Conservation (phyloP, 2,113 vertebrate genomes). For the Pachycephala philippinensis region DNA sequence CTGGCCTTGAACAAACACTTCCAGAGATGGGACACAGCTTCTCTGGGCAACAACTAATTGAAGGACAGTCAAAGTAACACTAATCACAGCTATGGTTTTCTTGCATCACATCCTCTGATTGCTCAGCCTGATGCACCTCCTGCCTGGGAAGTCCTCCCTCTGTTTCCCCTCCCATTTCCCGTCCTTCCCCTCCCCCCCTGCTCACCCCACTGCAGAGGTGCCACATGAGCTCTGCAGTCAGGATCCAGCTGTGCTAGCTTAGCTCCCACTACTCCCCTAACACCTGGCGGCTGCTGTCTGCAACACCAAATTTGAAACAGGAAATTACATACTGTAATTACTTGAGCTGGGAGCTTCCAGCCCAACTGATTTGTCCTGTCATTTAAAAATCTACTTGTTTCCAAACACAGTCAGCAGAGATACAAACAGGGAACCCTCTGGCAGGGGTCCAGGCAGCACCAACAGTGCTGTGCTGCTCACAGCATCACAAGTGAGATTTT, state of each 20-base stretch:
- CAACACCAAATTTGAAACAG: background rate
- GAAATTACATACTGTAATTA: background rate
- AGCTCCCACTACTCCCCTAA: background rate
- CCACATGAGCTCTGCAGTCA: fast-evolving
- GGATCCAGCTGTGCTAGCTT: background rate
- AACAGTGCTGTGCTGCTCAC: fast-evolving
- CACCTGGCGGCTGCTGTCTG: background rate
- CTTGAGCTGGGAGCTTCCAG: background rate
- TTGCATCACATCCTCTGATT: background rate
- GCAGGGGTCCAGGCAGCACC: background rate
- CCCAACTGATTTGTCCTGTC: background rate
- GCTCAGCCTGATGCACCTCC: background rate
- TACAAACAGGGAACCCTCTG: background rate
- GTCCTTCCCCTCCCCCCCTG: background rate
- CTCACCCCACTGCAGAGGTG: background rate
- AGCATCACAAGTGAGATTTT: background rate
- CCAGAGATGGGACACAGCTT: background rate
- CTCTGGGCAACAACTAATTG: background rate
- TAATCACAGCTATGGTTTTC: fast-evolving
- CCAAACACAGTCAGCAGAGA: background rate
- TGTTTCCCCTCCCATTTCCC: fast-evolving
- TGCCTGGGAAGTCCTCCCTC: background rate
- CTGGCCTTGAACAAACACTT: too few species aligned
- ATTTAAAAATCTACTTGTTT: background rate
- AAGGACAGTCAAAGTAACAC: background rate